Base-by-base conservation (phyloP, 2,797 vertebrate genomes). In the Leuciscus waleckii region DNA sequence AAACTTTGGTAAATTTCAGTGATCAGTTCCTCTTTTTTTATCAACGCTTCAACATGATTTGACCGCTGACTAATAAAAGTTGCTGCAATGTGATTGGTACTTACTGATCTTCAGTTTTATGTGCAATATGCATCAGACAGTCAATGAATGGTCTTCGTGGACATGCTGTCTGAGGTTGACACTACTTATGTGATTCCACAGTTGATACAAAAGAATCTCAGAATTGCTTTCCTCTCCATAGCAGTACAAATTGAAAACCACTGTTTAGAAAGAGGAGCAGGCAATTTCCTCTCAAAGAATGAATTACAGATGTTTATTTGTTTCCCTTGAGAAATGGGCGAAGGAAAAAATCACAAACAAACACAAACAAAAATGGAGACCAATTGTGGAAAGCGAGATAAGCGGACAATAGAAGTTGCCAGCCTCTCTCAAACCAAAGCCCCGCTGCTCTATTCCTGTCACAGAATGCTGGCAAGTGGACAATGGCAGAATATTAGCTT, bases 251-350 rank as follows among this genome's bases (percentile, higher is more conserved):
- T 83, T 89, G 91, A 91, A 92, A 92, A 90, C 90, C 90, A 88
- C 84, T 46, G 26, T 80, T 87, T 88, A 90, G 87, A 88, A 84
- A 89, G 23, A 83, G 23, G 61, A 32, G 46, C 63, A 92, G 89
- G 89, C 92, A 92, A 92, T 93, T 91, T 92, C 90, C 91, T 92
- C 91, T 91, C 90, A 85, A 83, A 88, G 91, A 91, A 92, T 91
- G 88, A 92, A 93, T 92, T 94, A 92, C 92, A 93, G 90, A 91
- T 93, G 91, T 88, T 91, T 89, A 90, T 93, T 92, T 92, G 91
- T 93, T 94, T 93, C 87, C 92, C 90, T 71, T 89, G 91, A 93
- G 91, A 94, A 92, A 39, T 39, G 32, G 51, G 32, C 2, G 39
- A 68, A 91, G 90, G 87, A 58, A 32, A 93, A 93, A 93, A 92